Percentiles rank a stretch among this genome's conserved stretches.
phyloP scores from a whole-genome alignment of 2,888 invertebrate genomes.

The Napeogenes sylphis region DNA sequence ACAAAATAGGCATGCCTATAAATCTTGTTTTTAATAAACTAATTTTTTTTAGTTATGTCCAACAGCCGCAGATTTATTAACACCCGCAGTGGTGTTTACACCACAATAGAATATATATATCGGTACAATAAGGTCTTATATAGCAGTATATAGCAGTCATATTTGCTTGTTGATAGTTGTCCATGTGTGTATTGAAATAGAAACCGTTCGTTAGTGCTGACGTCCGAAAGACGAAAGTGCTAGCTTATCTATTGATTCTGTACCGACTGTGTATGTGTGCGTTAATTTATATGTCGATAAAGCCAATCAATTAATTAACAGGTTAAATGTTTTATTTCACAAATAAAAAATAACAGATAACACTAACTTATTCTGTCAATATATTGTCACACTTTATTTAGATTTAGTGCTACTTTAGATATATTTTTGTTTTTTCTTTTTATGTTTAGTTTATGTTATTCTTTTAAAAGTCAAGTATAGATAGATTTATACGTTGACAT shows the following conservation, averaged over 20 bases:
- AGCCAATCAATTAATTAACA: slow-evolving; percentile 18
- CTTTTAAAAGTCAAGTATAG: no score
- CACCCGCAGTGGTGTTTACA: slow-evolving; percentile 5
- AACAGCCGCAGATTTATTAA: slow-evolving; percentile 18
- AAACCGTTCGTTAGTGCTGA: slow-evolving; percentile 24
- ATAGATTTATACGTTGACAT: no score
- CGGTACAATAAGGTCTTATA: slow-evolving; percentile 7
- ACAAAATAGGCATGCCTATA: no score
- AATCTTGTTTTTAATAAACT: slow-evolving; percentile 4
- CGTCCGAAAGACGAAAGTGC: slow-evolving; percentile 27
- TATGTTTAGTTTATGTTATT: no score
- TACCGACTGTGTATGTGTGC: slow-evolving; percentile 14
- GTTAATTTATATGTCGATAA: slow-evolving; percentile 19
- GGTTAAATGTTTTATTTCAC: slow-evolving; percentile 9
- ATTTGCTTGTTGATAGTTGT: slow-evolving; percentile 9
- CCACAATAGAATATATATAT: slow-evolving; percentile 4
- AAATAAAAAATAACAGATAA: slow-evolving; percentile 3
- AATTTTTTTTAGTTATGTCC: slow-evolving; percentile 22
- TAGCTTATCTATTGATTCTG: slow-evolving; percentile 20
- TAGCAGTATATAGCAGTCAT: neutral
- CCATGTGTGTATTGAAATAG: slow-evolving; percentile 8
- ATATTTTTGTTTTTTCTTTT: neutral
- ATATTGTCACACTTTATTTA: neutral
- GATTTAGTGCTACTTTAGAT: neutral
- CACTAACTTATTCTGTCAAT: neutral